phyloP scores from a whole-genome alignment of 2,113 vertebrate species.

The Notothenia coriiceps region DNA sequence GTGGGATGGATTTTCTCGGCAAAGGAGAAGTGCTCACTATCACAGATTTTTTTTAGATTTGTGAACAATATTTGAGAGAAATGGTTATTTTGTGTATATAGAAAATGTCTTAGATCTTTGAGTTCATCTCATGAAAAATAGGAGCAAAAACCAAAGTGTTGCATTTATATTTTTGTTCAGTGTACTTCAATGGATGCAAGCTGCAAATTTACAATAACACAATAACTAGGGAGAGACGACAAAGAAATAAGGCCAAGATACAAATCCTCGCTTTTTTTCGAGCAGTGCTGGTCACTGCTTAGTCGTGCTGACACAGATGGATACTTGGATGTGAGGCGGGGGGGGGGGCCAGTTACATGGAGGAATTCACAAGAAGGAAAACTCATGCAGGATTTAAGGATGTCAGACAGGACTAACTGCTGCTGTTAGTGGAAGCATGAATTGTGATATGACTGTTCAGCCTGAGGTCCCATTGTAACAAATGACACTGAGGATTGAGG shows the following conservation, averaged over 20 bases:
- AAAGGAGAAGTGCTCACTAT: no score
- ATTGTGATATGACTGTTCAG: constrained; percentile 35
- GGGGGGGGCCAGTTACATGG: constrained; percentile 41
- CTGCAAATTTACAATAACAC: constrained; percentile 20
- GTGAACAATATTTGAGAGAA: no score
- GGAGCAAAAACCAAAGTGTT: no score
- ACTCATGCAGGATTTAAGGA: constrained; percentile 24
- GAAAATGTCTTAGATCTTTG: no score
- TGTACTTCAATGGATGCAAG: not conserved
- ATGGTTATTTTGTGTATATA: no score
- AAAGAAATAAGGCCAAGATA: constrained; percentile 16
- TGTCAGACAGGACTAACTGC: constrained; percentile 23
- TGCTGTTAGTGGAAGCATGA: constrained; percentile 19
- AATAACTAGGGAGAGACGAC: not conserved
- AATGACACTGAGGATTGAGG: constrained; percentile 30
- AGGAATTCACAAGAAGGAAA: constrained; percentile 43
- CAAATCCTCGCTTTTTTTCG: constrained; percentile 5
- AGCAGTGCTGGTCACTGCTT: constrained; percentile 19
- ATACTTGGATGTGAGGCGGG: constrained; percentile 30
- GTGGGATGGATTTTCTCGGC: no score
- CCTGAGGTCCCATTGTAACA: constrained; percentile 21
- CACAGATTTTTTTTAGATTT: no score
- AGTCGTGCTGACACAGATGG: constrained; percentile 29
- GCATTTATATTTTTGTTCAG: no score
- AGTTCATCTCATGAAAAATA: no score